phyloP scores from a whole-genome alignment of 2,797 vertebrate genomes.

The Hipposideros larvatus region DNA sequence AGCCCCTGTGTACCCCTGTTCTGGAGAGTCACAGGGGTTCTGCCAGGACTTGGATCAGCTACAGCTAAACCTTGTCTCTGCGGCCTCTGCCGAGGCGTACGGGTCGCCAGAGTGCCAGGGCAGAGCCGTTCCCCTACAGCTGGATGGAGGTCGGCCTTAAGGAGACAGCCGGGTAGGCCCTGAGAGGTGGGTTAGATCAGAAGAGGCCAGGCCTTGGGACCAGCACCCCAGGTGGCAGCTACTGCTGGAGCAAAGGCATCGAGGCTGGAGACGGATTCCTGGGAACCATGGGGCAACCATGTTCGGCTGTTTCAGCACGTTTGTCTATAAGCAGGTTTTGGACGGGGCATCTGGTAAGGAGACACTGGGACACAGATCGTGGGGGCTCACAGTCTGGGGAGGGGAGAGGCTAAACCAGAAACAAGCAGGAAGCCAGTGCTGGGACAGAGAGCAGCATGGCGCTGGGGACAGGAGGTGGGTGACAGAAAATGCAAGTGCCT shows the following conservation, averaged over 20 bases:
- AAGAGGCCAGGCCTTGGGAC: background rate
- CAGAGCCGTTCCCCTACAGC: background rate
- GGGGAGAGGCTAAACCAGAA: background rate
- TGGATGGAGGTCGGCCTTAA: background rate
- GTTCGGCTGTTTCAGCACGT: background rate
- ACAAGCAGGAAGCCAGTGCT: rapidly evolving
- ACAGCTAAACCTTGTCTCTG: rapidly evolving
- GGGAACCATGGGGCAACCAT: rapidly evolving
- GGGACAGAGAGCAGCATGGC: rapidly evolving
- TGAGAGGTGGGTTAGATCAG: background rate
- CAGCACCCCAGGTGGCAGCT: background rate
- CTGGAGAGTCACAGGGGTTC: background rate
- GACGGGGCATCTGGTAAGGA: too few relatives aligned
- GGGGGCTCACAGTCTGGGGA: background rate
- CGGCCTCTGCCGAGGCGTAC: background rate
- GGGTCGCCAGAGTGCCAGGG: rapidly evolving
- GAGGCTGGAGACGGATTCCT: background rate
- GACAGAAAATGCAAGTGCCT: background rate
- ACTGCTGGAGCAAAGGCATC: background rate
- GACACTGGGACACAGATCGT: background rate
- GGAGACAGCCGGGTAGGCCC: too few relatives aligned
- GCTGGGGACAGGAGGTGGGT: rapidly evolving
- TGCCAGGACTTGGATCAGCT: background rate
- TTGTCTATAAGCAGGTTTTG: rapidly evolving
- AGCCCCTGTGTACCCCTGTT: rapidly evolving